Percentiles rank a stretch among this genome's conserved stretches.
These are phyloP conservation scores for Drosophila sordidapex DNA, from an alignment of 2,888 invertebrate genomes.

Conservation along the genomic window DNA sequence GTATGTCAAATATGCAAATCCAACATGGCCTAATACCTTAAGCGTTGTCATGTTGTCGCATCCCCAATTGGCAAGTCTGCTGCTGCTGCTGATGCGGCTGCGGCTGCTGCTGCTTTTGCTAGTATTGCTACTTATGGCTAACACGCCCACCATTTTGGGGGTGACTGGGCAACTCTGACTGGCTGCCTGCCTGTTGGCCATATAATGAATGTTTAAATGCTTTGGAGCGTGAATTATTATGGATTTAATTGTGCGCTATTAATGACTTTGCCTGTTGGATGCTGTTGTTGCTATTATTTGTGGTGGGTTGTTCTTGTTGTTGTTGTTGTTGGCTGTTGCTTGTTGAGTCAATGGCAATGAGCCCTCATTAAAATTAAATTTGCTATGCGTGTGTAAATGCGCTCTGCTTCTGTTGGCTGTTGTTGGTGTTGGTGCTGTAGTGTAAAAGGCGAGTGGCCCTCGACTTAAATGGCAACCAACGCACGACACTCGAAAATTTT, in stretches of 20 bases:
- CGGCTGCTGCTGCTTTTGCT: neutral
- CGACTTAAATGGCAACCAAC: conserved; percentile 66
- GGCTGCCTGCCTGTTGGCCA: conserved; percentile 43
- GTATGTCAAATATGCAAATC: conserved; percentile 72
- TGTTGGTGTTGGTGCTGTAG: conserved; percentile 1
- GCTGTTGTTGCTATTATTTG: conserved; percentile 12
- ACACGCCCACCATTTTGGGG: conserved; percentile 24
- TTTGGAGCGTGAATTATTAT: conserved; percentile 72
- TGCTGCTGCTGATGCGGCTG: neutral
- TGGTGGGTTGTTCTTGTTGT: conserved; percentile 12
- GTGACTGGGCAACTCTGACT: conserved; percentile 16
- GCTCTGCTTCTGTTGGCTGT: conserved; percentile 27
- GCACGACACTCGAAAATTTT: conserved; percentile 52
- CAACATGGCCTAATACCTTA: conserved; percentile 64
- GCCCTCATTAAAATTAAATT: conserved; percentile 76
- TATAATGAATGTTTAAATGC: conserved; percentile 66
- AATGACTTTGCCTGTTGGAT: conserved; percentile 49
- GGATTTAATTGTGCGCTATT: conserved; percentile 72
- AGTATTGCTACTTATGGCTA: conserved; percentile 8
- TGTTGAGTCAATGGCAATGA: conserved; percentile 47
- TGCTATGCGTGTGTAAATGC: conserved; percentile 47
- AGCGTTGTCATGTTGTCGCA: conserved; percentile 29
- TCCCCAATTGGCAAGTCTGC: conserved; percentile 27
- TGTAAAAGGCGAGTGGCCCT: conserved; percentile 59
- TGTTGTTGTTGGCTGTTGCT: conserved; percentile 1